These are phyloP conservation scores for Cliona cf. orientalis DNA, from an alignment of 37 sponge, comb jelly and placozoan species.

Conservation along the genomic window DNA sequence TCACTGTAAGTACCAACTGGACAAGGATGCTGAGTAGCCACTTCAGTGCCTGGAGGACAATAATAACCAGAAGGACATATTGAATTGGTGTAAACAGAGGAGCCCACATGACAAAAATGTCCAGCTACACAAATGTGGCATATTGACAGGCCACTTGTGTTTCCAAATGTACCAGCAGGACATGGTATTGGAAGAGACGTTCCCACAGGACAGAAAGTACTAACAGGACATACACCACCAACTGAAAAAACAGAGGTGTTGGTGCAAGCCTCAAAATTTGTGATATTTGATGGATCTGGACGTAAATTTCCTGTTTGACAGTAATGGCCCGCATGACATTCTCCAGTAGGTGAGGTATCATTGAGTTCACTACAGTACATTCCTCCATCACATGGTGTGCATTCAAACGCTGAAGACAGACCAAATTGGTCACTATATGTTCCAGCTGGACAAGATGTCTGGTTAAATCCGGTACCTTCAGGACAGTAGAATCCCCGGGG, in stretches of 20 bases:
- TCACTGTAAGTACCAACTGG: conserved; percentile 1
- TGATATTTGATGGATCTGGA: not conserved
- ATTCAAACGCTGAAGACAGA: not conserved
- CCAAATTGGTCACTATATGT: not conserved
- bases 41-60: conserved; percentile 18
- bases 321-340: not conserved
- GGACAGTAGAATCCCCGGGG: not conserved
- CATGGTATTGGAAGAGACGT: not conserved
- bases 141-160: not conserved
- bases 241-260: too few relatives aligned
- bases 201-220: too few relatives aligned
- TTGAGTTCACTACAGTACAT: not conserved
- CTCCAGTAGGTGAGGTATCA: not conserved
- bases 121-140: not conserved
- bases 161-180: not conserved
- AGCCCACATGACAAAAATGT: not conserved
- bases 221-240: too few relatives aligned
- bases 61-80: conserved; percentile 5
- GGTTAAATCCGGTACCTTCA: not conserved
- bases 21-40: not conserved
- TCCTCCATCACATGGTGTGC: not conserved
- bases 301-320: not conserved
- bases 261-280: not conserved
- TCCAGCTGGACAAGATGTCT: not conserved
- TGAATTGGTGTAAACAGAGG: not conserved